Evolutionary conservation across 1,140 invertebrate species (phyloP), one percentile per base, ranked within the genome.

Genomic region (Piezodorus guildinii): DNA sequence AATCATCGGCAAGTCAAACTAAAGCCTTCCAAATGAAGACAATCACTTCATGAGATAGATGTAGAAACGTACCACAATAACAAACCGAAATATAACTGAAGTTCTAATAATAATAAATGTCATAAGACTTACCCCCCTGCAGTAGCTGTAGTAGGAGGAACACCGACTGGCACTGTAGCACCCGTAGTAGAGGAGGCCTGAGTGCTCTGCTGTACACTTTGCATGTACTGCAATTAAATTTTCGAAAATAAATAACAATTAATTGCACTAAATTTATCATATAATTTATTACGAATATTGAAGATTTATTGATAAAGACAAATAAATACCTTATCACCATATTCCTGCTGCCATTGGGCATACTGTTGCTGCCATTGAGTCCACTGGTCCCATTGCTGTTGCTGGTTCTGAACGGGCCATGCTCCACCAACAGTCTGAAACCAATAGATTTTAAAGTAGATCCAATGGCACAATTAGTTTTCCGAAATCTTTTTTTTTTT

Each of bases 311-410:
- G 34, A 1, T 12, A 39, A 39, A 10, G 6, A 6, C 1, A 8
- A 10, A 23, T 56, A 56, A 43, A 67, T 74, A 88, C 86, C 80
- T 88, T 86, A 59, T 86, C 85, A 51, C 86, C 86, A 74, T 88
- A 89, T 70, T 89, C 85, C 52, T 81, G 80, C 71, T 90, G 87
- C 88, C 88, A 91, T 70, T 89, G 87, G 49, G 86, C 82, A 72
- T 88, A 90, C 69, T 90, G 87, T 70, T 88, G 85, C 71, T 90
- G 86, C 85, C 87, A 90, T 66, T 86, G 85, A 39, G 85, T 80
- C 88, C 88, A 90, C 69, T 90, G 86, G 61, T 86, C 80, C 87
- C 87, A 90, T 70, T 88, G 86, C 72, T 88, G 86, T 67, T 86
- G 84, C 71, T 89, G 86, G 63, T 82, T 69, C 65, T 73, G 72